phyloP scores from a whole-genome alignment of 2,888 invertebrate genomes.

The Leptopilina myrica region DNA sequence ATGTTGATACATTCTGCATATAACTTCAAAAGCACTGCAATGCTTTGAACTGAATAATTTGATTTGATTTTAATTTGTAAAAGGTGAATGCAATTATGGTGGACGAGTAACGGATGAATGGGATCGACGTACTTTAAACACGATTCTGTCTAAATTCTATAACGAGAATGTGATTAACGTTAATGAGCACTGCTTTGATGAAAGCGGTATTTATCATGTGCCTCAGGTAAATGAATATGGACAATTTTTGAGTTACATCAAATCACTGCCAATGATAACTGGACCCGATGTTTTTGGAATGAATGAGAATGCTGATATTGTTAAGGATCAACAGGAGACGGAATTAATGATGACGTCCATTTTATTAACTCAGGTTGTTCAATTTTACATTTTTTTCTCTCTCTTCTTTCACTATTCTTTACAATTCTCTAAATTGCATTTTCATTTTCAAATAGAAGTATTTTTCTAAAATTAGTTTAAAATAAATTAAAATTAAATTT shows the following conservation, averaged over 20 bases:
- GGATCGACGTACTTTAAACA: slow-evolving; percentile 93
- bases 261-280: slow-evolving; percentile 86
- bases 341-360: slow-evolving; percentile 85
- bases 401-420: no score
- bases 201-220: slow-evolving; percentile 82
- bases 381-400: background rate
- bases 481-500: no score
- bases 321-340: slow-evolving; percentile 93
- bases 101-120: slow-evolving; percentile 97
- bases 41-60: slow-evolving; percentile 12
- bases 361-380: slow-evolving; percentile 88
- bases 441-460: no score
- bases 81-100: slow-evolving; percentile 96
- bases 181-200: slow-evolving; percentile 70
- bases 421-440: no score
- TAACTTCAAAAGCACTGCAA: slow-evolving; percentile 14
- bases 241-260: slow-evolving; percentile 83
- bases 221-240: slow-evolving; percentile 86
- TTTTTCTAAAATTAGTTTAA: no score
- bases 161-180: slow-evolving; percentile 83
- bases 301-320: slow-evolving; percentile 94
- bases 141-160: slow-evolving; percentile 90
- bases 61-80: slow-evolving; percentile 48
- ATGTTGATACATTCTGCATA: background rate
- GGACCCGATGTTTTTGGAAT: slow-evolving; percentile 93